Base-by-base conservation (phyloP, 2,797 vertebrate genomes). In the Erpetoichthys calabaricus region DNA sequence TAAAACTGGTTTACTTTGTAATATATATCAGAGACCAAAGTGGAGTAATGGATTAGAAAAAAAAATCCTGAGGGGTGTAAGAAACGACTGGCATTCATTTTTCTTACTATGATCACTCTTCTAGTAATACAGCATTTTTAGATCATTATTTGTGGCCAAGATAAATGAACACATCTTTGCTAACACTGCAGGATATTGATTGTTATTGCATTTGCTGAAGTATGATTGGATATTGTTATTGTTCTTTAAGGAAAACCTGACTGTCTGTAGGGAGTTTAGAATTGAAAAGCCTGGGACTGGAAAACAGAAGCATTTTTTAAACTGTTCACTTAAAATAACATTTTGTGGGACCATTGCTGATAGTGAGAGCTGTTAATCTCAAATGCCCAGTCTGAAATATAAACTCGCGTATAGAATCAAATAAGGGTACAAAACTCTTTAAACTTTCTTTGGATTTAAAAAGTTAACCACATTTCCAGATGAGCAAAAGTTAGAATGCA, bases 171-270 rank as follows among this genome's bases (percentile, higher is more conserved):
- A 54, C 53, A 42, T 54, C 53, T 42, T 4, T 6, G 41, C 41
- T 7, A 54, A 42, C 53, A 44, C 53, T 42, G 53, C 53, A 54
- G 53, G 53, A 43, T 54, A 54, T 43, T 54, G 53, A 43, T 54
- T 54, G 10, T 41, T 53, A n/a, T 53, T 54, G 44, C 53, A 42
- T 7, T 54, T 42, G 53, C 53, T 54, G 53, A 54, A 42, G 4
- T 54, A 42, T 54, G 53, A 43, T 54, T 54, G 53, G 10, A 54
- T 41, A 54, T 54, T 54, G 41, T 54, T 42, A 54, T 43, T 54
- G 53, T 54, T 54, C 41, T 54, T 54, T 54, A 54, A 54, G 41
- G 53, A 8, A 54, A 54, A n/a, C 51, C 25, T 25, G 25, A 25
- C 25, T 25, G 50, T 51, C 50, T 51, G 50, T 9, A 9, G 50